These are phyloP conservation scores for Solea solea DNA, from an alignment of 2,113 vertebrate genomes.

Conservation along the genomic window DNA sequence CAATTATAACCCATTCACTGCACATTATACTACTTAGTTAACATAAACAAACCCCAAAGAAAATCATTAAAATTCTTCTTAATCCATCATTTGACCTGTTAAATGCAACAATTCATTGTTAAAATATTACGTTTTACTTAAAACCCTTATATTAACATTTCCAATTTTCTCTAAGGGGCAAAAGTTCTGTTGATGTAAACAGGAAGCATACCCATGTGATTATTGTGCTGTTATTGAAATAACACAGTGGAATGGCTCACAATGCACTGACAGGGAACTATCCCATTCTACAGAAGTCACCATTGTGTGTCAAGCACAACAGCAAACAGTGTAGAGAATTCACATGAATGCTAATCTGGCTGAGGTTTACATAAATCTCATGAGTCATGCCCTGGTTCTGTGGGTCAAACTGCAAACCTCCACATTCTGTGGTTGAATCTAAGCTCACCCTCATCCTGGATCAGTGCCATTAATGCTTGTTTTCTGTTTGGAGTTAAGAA, in stretches of 20 bases:
- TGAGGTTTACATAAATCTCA: constrained; percentile 16
- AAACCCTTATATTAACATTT: not conserved
- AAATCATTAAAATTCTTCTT: no score
- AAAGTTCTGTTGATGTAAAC: not conserved
- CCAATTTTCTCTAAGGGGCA: no score
- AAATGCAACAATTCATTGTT: no score
- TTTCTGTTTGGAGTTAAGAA: constrained; percentile 14
- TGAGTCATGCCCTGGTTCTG: constrained; percentile 24
- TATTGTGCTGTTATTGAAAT: not conserved
- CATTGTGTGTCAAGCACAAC: not conserved
- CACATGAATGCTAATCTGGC: constrained; percentile 8
- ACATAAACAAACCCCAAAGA: no score
- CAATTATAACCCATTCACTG: no score
- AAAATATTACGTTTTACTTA: not conserved
- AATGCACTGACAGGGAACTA: no score
- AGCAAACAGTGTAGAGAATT: constrained; percentile 20
- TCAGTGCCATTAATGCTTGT: constrained; percentile 32
- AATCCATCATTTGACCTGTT: no score
- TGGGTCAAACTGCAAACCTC: constrained; percentile 19
- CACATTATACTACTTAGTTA: no score
- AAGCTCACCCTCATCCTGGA: constrained; percentile 30
- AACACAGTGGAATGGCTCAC: not conserved
- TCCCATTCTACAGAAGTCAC: not conserved
- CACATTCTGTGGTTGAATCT: not conserved
- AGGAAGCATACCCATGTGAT: not conserved